Evolutionary conservation across 1,140 invertebrate genomes (phyloP).

Genomic region (Trinorchestia longiramus): DNA sequence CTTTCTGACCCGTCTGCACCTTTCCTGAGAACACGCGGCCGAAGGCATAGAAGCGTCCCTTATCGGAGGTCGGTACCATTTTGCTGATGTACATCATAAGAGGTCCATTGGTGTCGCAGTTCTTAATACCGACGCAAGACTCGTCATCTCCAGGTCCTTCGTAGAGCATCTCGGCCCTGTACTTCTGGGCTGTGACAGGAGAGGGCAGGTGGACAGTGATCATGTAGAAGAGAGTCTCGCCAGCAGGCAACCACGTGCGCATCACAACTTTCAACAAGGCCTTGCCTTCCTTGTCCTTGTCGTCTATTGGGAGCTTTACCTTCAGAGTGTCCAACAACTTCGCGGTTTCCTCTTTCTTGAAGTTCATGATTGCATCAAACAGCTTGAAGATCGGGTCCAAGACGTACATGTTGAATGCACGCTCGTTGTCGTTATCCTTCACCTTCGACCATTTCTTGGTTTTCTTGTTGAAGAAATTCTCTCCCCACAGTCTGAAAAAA

Average conservation of each 20-base stretch:
- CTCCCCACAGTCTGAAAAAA: conserved; percentile 84
- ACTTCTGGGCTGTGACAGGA: conserved; percentile 98
- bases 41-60: conserved; percentile 99
- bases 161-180: conserved; percentile 99
- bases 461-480: conserved; percentile 97
- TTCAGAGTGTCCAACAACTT: conserved; percentile 88
- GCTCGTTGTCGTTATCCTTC: conserved; percentile 87
- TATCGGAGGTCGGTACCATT: conserved; percentile 99
- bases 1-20: conserved; percentile 92
- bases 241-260: conserved; percentile 99
- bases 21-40: conserved; percentile 99
- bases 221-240: conserved; percentile 99
- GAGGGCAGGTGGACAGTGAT: conserved; percentile 99
- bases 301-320: conserved; percentile 92
- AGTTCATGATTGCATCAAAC: conserved; percentile 98
- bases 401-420: conserved; percentile 99
- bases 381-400: conserved; percentile 99
- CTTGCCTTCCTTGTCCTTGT: conserved; percentile 96
- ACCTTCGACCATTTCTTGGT: conserved; percentile 98
- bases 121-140: conserved; percentile 89
- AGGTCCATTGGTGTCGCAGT: conserved; percentile 94
- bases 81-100: conserved; percentile 99
- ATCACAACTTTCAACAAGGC: conserved; percentile 94
- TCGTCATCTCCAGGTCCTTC: conserved; percentile 98
- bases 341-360: conserved; percentile 94